phyloP scores from a whole-genome alignment of 2,888 invertebrate species.

The Xestia ashworthii region DNA sequence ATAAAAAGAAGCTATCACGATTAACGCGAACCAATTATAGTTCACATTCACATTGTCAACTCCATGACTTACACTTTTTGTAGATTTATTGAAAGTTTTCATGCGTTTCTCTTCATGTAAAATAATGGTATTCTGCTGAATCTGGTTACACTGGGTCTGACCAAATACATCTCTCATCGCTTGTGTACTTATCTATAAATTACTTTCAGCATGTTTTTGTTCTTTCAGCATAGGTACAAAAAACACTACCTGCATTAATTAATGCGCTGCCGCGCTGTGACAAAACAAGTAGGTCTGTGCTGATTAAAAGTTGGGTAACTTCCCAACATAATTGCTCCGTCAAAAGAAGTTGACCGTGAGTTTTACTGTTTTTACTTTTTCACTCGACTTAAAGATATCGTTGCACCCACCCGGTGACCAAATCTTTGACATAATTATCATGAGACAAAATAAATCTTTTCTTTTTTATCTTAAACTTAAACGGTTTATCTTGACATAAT shows the following conservation, averaged over 20 bases:
- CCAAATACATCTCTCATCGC: background rate
- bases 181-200: background rate
- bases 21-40: too few relatives aligned
- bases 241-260: background rate
- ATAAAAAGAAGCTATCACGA: too few relatives aligned
- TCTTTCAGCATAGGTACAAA: background rate
- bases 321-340: background rate
- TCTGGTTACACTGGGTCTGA: background rate
- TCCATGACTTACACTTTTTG: background rate
- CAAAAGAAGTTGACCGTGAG: slow-evolving; percentile 1
- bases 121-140: background rate
- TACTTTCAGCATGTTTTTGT: background rate
- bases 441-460: background rate
- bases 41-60: too few relatives aligned
- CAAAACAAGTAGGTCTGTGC: background rate
- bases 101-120: background rate
- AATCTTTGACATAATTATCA: background rate
- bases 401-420: slow-evolving; percentile 24
- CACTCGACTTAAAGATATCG: background rate
- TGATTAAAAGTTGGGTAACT: background rate
- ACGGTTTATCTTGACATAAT: slow-evolving; percentile 12
- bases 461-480: background rate
- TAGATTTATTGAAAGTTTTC: too few relatives aligned
- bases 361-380: slow-evolving; percentile 7
- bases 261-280: background rate